Conservation (phyloP, 2,888 invertebrate genomes). For the Cryptocephalus moraei region DNA sequence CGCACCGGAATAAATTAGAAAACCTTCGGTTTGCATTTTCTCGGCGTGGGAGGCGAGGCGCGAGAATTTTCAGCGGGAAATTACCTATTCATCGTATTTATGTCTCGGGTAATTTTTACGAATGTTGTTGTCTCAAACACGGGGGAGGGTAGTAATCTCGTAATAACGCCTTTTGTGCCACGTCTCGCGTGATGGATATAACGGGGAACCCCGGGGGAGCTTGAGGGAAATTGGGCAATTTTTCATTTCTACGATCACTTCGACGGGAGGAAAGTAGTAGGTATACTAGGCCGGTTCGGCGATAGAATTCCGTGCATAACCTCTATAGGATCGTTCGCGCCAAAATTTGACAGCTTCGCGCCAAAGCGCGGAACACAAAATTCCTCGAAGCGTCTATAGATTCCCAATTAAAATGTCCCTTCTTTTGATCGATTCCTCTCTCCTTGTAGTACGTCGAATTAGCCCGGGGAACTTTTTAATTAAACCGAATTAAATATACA, state of each 20-base stretch:
- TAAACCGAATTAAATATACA: no score
- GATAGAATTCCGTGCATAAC: no score
- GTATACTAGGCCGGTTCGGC: no score
- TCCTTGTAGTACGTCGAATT: background rate
- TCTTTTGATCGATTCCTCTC: background rate
- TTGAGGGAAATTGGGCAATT: no score
- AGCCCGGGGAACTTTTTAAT: no score
- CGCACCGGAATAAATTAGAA: background rate
- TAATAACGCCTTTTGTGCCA: slow-evolving; percentile 5
- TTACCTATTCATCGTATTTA: slow-evolving; percentile 11
- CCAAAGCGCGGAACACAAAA: no score
- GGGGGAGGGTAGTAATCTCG: slow-evolving; percentile 4
- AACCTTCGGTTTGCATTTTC: background rate
- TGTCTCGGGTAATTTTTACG: slow-evolving; percentile 11
- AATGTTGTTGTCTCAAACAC: slow-evolving; percentile 11
- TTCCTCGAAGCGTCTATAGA: background rate
- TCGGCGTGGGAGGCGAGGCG: background rate
- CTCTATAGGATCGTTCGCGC: no score
- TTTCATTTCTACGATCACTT: no score
- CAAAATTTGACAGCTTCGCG: no score
- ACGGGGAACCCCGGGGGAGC: no score
- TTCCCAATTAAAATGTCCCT: background rate
- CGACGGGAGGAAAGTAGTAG: no score
- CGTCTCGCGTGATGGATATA: background rate
- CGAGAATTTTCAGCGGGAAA: slow-evolving; percentile 1